Conservation (phyloP, 1,140 invertebrate species). For the Tetramorium parvispinum region DNA sequence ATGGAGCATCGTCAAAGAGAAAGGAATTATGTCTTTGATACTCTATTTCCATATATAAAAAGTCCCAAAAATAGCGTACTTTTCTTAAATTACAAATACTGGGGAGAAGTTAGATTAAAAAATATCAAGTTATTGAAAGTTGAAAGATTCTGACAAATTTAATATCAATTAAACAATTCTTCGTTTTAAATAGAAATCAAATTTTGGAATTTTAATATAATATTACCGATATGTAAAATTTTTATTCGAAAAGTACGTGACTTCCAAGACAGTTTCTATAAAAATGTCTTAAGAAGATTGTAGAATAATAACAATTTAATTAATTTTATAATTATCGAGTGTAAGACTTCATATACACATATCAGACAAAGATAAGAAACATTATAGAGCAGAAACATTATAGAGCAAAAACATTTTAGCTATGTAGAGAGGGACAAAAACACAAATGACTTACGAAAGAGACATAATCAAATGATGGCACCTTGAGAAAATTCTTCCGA, state of each 20-base stretch:
- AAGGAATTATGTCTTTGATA: slow-evolving; percentile 26
- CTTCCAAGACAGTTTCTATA: slow-evolving; percentile 34
- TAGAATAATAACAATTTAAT: slow-evolving; percentile 27
- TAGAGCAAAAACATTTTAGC: slow-evolving; percentile 61
- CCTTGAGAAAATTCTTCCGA: neutral
- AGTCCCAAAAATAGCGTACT: slow-evolving; percentile 26
- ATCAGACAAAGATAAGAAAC: slow-evolving; percentile 58
- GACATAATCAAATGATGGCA: slow-evolving; percentile 29
- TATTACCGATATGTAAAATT: neutral
- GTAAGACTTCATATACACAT: slow-evolving; percentile 42
- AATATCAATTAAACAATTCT: neutral
- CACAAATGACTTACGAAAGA: slow-evolving; percentile 38
- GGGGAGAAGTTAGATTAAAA: neutral
- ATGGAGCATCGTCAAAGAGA: slow-evolving; percentile 33
- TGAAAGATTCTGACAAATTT: neutral
- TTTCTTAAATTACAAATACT: slow-evolving; percentile 13
- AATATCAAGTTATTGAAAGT: neutral
- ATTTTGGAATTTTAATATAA: neutral
- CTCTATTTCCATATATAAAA: slow-evolving; percentile 19
- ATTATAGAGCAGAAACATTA: slow-evolving; percentile 50
- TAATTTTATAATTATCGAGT: slow-evolving; percentile 33
- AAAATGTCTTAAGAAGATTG: slow-evolving; percentile 19
- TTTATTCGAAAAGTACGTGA: slow-evolving; percentile 9
- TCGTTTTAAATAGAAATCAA: neutral
- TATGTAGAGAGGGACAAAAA: slow-evolving; percentile 30